Conservation (phyloP, 2,113 vertebrate species). For the Plestiodon gilberti region DNA sequence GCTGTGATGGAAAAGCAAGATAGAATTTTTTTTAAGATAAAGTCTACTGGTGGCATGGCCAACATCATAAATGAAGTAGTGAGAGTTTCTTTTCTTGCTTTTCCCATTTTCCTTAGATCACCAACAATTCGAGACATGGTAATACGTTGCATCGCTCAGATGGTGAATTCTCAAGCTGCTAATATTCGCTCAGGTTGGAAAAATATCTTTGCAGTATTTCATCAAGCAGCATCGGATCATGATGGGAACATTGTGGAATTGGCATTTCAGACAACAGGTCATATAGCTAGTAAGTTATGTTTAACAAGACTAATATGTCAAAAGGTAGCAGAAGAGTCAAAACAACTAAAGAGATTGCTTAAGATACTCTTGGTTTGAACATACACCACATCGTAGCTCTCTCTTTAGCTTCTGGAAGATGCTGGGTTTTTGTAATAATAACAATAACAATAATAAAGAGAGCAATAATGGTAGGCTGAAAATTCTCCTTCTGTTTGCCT, state of each 20-base stretch:
- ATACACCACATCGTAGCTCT: not conserved
- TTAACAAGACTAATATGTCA: not conserved
- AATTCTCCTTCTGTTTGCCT: not conserved
- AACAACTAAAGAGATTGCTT: not conserved
- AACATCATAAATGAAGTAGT: not conserved
- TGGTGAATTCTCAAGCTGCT: slow-evolving; percentile 95
- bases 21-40: too few species aligned
- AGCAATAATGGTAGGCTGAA: not conserved
- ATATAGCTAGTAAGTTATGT: slow-evolving; percentile 89
- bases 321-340: not conserved
- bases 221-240: slow-evolving; percentile 93
- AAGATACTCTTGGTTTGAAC: not conserved
- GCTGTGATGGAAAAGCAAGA: too few species aligned
- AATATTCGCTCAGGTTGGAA: slow-evolving; percentile 99
- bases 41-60: rapidly evolving
- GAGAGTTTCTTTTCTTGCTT: not conserved
- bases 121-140: slow-evolving; percentile 98
- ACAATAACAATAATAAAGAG: too few species aligned
- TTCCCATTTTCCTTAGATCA: slow-evolving; percentile 76
- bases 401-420: not conserved
- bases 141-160: slow-evolving; percentile 95
- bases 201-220: slow-evolving; percentile 97
- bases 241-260: slow-evolving; percentile 95
- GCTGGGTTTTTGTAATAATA: not conserved
- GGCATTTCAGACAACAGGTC: slow-evolving; percentile 94